Evolutionary conservation across 2,113 vertebrate genomes (phyloP), one percentile per base, ranked within the genome.

Genomic region (Heterotilapia buettikoferi): DNA sequence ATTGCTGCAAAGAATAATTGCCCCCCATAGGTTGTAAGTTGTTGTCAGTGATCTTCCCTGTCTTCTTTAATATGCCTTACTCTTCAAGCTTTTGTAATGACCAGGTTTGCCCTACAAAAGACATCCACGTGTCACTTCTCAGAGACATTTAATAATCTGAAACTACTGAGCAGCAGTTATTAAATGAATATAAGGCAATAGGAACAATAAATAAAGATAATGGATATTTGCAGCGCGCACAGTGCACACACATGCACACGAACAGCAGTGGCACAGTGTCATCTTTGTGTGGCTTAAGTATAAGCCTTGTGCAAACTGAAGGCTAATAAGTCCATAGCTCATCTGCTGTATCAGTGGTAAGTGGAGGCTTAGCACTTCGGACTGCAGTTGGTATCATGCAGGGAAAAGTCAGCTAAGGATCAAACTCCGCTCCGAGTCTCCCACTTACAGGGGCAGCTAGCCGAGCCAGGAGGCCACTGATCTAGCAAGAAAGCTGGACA

Each of bases 281-380:
- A 82, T 86, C 31, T 61, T 13, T 82, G 54, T 52, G 24, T 82
- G 56, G 78, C 82, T 87, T 68, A 84, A 83, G 6, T 47, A 7
- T 86, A 59, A 87, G 87, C 59, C 84, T 85, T 83, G 80, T 84
- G 89, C 81, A 90, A 83, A 85, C 89, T 61, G 24, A 53, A 50
- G 78, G 85, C 53, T 88, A 88, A 89, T 73, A 86, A 59, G 61
- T 78, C 76, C 57, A 63, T 36, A 54, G 85, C 52, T 85, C 81
- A 61, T 87, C 53, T 86, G 40, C 73, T 88, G 63, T 71, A 66
- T 90, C 33, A 57, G 81, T 53, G 29, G 33, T 90, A 50, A 90
- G 33, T 56, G 84, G 68, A 57, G 59, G 68, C 68, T 87, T 50
- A 76, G 82, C 57, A 21, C 66, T 84, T 83, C 57, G 66, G 61